These are phyloP conservation scores for Cerastoderma edule DNA, from an alignment of 2,888 invertebrate genomes.

Conservation along the genomic window DNA sequence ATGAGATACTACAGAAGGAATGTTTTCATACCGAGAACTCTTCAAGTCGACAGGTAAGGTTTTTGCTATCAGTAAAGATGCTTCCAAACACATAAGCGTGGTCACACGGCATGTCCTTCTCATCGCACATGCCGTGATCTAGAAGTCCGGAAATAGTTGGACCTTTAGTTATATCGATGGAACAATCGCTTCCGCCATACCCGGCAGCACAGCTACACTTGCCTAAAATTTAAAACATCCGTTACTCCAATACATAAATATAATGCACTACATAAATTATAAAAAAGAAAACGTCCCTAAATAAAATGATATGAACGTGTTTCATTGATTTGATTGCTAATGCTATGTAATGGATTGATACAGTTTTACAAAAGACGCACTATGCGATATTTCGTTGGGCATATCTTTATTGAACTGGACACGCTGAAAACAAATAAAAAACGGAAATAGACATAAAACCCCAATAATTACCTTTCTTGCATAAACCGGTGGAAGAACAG, in stretches of 20 bases:
- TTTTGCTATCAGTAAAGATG: constrained; percentile 10
- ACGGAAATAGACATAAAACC: too few relatives aligned
- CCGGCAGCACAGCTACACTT: constrained; percentile 26
- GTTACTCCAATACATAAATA: background rate
- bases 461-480: constrained; percentile 3
- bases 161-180: constrained; percentile 11
- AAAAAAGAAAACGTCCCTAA: too few relatives aligned
- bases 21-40: too few relatives aligned
- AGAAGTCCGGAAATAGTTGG: constrained; percentile 20
- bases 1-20: too few relatives aligned
- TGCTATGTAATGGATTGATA: too few relatives aligned
- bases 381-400: too few relatives aligned
- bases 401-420: too few relatives aligned
- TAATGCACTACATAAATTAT: too few relatives aligned
- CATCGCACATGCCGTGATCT: constrained; percentile 18
- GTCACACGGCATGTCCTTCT: constrained; percentile 14
- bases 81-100: constrained; percentile 26
- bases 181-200: constrained; percentile 32
- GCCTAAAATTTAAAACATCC: constrained; percentile 6
- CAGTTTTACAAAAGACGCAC: too few relatives aligned
- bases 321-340: too few relatives aligned
- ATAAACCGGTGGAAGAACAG: background rate
- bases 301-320: too few relatives aligned
- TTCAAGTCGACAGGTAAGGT: background rate
- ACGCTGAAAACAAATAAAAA: too few relatives aligned